These are phyloP conservation scores for Nemapogon koenigi DNA, from an alignment of 2,888 invertebrate genomes.

Conservation along the genomic window DNA sequence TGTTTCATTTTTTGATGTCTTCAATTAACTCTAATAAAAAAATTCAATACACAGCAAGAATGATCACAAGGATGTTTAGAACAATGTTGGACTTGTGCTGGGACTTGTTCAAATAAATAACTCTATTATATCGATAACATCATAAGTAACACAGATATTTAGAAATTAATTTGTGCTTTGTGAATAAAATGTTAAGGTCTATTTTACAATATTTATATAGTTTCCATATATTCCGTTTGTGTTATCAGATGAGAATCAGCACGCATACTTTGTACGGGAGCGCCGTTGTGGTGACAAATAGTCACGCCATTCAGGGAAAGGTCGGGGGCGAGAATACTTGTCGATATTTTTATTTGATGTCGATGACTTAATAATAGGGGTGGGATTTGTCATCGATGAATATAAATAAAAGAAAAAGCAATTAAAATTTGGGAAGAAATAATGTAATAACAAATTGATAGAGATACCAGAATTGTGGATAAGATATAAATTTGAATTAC, in stretches of 20 bases:
- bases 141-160: no score
- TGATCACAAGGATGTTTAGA: conserved; percentile 50
- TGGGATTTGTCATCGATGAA: conserved; percentile 19
- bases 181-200: no score
- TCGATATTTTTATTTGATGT: conserved; percentile 55
- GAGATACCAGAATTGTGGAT: no score
- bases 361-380: conserved; percentile 57
- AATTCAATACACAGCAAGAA: no score
- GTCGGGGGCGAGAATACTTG: conserved; percentile 44
- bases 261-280: conserved; percentile 58
- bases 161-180: no score
- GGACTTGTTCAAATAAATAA: conserved; percentile 47
- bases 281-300: conserved; percentile 61
- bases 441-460: no score
- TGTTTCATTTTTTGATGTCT: no score
- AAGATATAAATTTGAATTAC: no score
- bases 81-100: conserved; percentile 44
- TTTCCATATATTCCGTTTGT: conserved; percentile 9
- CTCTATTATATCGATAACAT: conserved; percentile 16
- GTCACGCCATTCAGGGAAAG: conserved; percentile 52
- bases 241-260: conserved; percentile 48
- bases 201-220: not conserved
- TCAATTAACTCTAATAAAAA: no score
- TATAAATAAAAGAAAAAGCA: not conserved
- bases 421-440: not conserved